Percentiles rank a stretch among this genome's conserved stretches.
phyloP scores from a whole-genome alignment of 2,888 invertebrate genomes.

The Eupithecia inturbata region DNA sequence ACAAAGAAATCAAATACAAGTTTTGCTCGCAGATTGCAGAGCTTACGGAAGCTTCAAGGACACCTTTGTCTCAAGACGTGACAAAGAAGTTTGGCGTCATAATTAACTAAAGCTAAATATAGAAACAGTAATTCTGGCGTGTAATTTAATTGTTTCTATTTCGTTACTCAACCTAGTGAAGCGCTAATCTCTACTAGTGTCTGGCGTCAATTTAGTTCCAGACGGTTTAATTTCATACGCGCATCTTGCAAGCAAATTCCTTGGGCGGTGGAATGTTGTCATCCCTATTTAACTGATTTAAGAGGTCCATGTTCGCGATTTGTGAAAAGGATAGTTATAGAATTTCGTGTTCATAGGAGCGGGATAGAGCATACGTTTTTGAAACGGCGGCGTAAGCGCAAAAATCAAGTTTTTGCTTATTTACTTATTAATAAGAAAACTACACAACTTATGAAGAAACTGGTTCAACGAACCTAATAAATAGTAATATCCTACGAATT shows the following conservation, averaged over 20 bases:
- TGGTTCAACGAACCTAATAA: no score
- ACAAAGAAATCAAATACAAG: neutral
- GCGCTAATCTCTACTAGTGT: constrained; percentile 53
- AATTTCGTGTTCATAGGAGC: no score
- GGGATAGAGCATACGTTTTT: no score
- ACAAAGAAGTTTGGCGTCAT: constrained; percentile 41
- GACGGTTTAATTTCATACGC: constrained; percentile 66
- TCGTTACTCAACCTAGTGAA: constrained; percentile 53
- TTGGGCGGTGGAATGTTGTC: constrained; percentile 37
- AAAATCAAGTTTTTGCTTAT: no score
- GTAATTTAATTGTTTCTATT: constrained; percentile 60
- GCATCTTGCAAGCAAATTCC: constrained; percentile 57
- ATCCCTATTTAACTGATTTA: constrained; percentile 32
- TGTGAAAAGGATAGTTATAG: no score
- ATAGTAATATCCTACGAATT: no score
- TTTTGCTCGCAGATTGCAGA: constrained; percentile 4
- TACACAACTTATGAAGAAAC: no score
- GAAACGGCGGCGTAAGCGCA: no score
- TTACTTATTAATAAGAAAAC: no score
- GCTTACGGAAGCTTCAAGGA: constrained; percentile 34
- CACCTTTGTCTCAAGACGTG: constrained; percentile 42
- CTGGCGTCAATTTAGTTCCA: constrained; percentile 68
- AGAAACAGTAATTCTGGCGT: constrained; percentile 49
- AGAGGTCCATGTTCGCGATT: no score
- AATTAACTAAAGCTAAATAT: constrained; percentile 54